Conservation (phyloP, 2,113 vertebrate species). For the Nycticorax nycticorax region DNA sequence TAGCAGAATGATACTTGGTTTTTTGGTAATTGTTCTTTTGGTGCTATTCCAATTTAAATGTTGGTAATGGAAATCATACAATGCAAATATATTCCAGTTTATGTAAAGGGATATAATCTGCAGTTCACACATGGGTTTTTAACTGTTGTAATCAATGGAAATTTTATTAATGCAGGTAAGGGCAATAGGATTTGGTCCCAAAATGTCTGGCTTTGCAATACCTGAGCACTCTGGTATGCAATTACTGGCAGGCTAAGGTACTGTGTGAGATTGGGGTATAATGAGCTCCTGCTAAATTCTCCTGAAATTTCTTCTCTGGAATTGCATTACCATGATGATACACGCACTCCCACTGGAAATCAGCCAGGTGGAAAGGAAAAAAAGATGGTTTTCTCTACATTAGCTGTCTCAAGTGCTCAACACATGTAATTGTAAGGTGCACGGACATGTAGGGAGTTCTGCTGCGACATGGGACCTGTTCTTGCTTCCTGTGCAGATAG, state of each 20-base stretch:
- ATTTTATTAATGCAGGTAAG: not conserved
- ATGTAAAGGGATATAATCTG: not conserved
- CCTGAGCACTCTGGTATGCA: not conserved
- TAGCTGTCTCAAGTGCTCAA: not conserved
- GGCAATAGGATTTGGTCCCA: not conserved
- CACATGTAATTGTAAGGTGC: not conserved
- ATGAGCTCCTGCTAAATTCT: not conserved
- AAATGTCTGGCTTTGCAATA: not conserved
- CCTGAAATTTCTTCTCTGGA: not conserved
- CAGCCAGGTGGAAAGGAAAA: not conserved
- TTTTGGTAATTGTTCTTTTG: not conserved
- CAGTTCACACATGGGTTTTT: not conserved
- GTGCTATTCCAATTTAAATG: not conserved
- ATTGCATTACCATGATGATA: not conserved
- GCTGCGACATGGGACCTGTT: not conserved
- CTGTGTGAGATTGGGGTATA: not conserved
- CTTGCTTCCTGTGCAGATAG: not conserved
- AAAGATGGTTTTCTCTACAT: not conserved
- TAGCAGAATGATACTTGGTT: not conserved
- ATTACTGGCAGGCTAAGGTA: not conserved
- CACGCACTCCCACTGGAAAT: not conserved
- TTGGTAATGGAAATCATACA: not conserved
- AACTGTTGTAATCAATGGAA: not conserved
- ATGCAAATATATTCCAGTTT: not conserved
- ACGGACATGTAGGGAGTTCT: not conserved